Base-by-base conservation (phyloP, 2,888 invertebrate species). In the Lasius platythorax region DNA sequence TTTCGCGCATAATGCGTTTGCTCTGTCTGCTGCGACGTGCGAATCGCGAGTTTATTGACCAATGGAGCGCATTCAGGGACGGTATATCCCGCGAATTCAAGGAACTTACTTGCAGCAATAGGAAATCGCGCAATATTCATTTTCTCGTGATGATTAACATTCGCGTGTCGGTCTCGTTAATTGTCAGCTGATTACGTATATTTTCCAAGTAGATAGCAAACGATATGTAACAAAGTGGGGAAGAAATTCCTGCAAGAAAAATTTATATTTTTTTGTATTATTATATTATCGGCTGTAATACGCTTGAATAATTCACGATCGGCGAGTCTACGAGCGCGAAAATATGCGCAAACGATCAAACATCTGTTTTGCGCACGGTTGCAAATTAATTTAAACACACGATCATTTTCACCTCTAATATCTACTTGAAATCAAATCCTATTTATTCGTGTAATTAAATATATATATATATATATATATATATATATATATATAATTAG, bases 31-130 rank as follows among this genome's bases (percentile, higher is more conserved):
- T 28, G 73, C 63, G 37, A 68, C 43, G 46, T 64, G 66, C 18
- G 50, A 30, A 56, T n/a, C 28, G 46, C 23, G 81, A 84, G 85
- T 85, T 88, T 86, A 76, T 33, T 85, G 88, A 87, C 85, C 85
- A 84, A 67, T 56, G 33, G 53, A 63, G 53, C 23, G 23, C n/a
- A 23, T 43, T 43, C 70, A 79, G 64, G 6, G n/a, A 70, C 43
- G 53, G 40, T 46, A 8, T 50, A 63, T 79, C 4, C 18, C 11
- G 30, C 30, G n/a, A 6, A 2, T 30, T 50, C 11, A 1, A 53
- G 61, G 33, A 72, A 72, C 72, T 12, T 30, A 12, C 56, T 70
- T 70, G 56, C 56, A 50, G 37, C 56, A 53, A 50, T 70, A 53
- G 72, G 40, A 78, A 72, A 67, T 43, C 50, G 4, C 70, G 43